Evolutionary conservation across 2,113 vertebrate genomes (phyloP).

Genomic region (Pachycephala philippinensis): DNA sequence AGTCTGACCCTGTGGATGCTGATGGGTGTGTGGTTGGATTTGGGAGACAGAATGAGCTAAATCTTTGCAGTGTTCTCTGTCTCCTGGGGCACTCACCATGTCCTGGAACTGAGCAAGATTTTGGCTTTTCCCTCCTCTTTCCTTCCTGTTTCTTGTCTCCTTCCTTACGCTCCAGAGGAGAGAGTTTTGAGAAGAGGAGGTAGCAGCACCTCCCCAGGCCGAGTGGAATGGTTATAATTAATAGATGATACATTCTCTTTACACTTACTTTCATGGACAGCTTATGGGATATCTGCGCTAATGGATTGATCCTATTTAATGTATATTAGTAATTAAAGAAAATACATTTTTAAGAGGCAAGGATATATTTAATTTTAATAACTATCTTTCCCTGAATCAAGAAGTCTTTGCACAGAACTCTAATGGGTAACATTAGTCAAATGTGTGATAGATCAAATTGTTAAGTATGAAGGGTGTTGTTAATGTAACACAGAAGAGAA

Average conservation of each 20-base stretch:
- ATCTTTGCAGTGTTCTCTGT: not conserved
- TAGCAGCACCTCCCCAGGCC: not conserved
- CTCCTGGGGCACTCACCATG: fast-evolving
- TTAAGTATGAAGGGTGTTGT: constrained; percentile 50
- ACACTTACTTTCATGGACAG: not conserved
- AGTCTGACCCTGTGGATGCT: not conserved
- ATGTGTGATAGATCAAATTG: constrained; percentile 50
- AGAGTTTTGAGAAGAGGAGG: not conserved
- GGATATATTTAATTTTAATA: constrained; percentile 58
- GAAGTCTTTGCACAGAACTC: constrained; percentile 24
- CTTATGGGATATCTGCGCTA: not conserved
- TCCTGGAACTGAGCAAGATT: not conserved
- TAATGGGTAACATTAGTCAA: constrained; percentile 54
- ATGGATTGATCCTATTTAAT: constrained; percentile 41
- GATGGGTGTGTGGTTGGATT: not conserved
- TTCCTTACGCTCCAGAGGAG: fast-evolving
- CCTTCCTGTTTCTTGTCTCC: not conserved
- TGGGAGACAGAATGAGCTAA: not conserved
- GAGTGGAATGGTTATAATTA: not conserved
- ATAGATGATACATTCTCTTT: not conserved
- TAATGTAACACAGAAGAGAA: constrained; percentile 51
- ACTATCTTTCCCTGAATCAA: not conserved
- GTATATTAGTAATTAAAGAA: constrained; percentile 56
- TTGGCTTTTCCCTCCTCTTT: not conserved
- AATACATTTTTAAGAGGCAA: constrained; percentile 38